Evolutionary conservation across 2,113 vertebrate species (phyloP).

Genomic region (Numida meleagris): DNA sequence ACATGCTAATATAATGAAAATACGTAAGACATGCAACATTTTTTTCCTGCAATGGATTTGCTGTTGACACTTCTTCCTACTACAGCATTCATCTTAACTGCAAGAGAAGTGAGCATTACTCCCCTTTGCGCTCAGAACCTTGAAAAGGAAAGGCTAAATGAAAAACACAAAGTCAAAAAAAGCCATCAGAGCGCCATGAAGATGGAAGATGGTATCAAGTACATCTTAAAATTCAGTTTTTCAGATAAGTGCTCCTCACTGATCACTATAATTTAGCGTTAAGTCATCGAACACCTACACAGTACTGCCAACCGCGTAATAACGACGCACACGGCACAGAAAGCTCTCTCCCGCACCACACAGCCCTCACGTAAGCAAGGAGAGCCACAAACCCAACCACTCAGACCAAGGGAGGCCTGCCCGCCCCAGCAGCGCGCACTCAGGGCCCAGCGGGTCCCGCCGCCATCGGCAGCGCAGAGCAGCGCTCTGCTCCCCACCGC

Average conservation of each 20-base stretch:
- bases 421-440: not conserved
- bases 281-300: not conserved
- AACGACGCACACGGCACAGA: rapidly evolving
- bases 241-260: rapidly evolving
- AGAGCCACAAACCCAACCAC: not conserved
- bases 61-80: not conserved
- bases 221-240: not conserved
- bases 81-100: rapidly evolving
- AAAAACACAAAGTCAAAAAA: not conserved
- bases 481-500: too few species aligned
- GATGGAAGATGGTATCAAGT: rapidly evolving
- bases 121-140: not conserved
- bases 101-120: not conserved
- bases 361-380: not conserved
- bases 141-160: not conserved
- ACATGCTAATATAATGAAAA: not conserved
- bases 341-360: rapidly evolving
- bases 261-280: not conserved
- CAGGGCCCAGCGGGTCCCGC: too few species aligned
- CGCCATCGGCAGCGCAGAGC: too few species aligned
- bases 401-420: rapidly evolving
- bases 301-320: rapidly evolving
- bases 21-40: rapidly evolving
- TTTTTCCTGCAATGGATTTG: not conserved
- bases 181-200: rapidly evolving